Evolutionary conservation across 2,797 vertebrate genomes (phyloP), one percentile per base, ranked within the genome.

Genomic region (Acomys russatus): DNA sequence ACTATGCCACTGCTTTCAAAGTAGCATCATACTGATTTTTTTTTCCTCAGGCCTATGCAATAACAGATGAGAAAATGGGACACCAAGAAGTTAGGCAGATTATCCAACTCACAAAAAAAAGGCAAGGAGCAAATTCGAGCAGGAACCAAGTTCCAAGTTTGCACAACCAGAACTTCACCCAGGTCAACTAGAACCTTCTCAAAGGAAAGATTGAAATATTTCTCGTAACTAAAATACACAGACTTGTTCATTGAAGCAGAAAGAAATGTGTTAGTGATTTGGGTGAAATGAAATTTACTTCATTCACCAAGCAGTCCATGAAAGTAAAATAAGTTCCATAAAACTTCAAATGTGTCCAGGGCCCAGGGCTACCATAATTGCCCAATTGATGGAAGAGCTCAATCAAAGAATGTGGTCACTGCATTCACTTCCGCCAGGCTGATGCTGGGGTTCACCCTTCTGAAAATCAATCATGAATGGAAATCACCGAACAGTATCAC

Each of bases 401-500:
- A 95, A 84, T 84, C 79, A 64, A 70, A 91, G 17, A 14, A 59
- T 68, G 77, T 91, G 56, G 17, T 2, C 35, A 35, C 11, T 30
- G 0, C 64, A 30, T 7, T 80, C 54, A 82, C 71, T 35, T 88
- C 70, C 78, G 17, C 79, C 63, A 9, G 66, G 33, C 8, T n/a
- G 35, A 61, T 44, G 18, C 25, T 79, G 9, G 4, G 6, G 23
- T 70, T 88, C 92, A 12, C 17, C 23, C 54, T 84, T 93, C 44
- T 61, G 8, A 77, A 91, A 89, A 56, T 84, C 64, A 54, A 22
- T 86, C 10, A 14, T 5, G 15, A 3, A 6, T 88, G 77, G 35
- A 91, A 94, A 92, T 83, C 93, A 94, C 77, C 70, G 1, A 83
- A 77, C 51, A 12, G 15, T 68, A 63, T 92, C 82, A 51, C 76